Evolutionary conservation across 2,113 vertebrate genomes (phyloP).

Genomic region (Ariopsis seemanni): DNA sequence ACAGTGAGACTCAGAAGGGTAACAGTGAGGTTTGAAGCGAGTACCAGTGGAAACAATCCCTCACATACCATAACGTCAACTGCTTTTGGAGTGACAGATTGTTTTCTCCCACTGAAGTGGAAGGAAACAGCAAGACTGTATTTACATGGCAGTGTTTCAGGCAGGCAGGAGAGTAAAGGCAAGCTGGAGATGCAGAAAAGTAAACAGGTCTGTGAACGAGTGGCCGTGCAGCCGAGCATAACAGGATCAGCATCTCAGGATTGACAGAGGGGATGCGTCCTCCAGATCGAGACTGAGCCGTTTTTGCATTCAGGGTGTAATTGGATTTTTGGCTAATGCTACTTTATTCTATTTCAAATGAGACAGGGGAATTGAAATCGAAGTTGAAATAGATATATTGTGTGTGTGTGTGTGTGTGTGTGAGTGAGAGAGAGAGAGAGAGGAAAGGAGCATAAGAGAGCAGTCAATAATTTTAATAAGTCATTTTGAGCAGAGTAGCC

Average conservation of each 20-base stretch:
- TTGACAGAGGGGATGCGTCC: not conserved
- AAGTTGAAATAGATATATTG: slow-evolving; percentile 20
- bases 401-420: not conserved
- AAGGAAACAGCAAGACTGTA: not conserved
- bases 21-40: not conserved
- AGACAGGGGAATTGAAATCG: slow-evolving; percentile 25
- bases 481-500: slow-evolving; percentile 15
- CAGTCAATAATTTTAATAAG: slow-evolving; percentile 39
- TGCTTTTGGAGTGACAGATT: not conserved
- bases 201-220: slow-evolving; percentile 24
- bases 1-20: not conserved
- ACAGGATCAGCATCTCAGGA: slow-evolving; percentile 22
- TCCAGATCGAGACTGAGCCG: slow-evolving; percentile 18
- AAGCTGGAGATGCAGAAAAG: slow-evolving; percentile 49
- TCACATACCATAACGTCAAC: not conserved
- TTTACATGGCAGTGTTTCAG: not conserved
- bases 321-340: slow-evolving; percentile 40
- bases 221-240: not conserved
- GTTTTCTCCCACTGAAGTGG: slow-evolving; percentile 22
- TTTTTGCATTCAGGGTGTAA: slow-evolving; percentile 22
- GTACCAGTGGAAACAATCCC: not conserved
- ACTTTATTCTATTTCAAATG: slow-evolving; percentile 46
- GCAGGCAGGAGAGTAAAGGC: slow-evolving; percentile 60
- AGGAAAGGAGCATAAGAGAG: not conserved
- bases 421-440: not conserved